phyloP scores from a whole-genome alignment of 2,113 vertebrate genomes.

The Ophthalmolycus amberensis region DNA sequence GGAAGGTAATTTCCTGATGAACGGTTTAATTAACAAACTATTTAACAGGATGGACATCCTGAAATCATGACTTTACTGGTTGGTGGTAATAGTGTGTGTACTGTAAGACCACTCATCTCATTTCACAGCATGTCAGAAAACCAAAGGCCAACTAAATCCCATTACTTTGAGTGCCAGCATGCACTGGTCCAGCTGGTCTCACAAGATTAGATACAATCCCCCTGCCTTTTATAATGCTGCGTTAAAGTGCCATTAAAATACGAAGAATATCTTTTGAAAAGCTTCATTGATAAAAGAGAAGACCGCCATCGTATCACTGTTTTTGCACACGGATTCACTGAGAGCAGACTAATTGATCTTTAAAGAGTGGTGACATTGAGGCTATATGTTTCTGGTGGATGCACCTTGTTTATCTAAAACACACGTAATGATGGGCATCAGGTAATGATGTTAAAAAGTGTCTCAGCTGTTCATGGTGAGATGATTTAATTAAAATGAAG shows the following conservation, averaged over 20 bases:
- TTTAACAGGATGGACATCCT: slow-evolving; percentile 5
- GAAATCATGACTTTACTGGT: background rate
- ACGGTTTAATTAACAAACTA: slow-evolving; percentile 16
- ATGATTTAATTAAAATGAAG: slow-evolving; percentile 16
- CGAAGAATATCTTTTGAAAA: background rate
- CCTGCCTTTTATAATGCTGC: slow-evolving; percentile 19
- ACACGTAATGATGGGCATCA: background rate
- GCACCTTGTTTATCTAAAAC: background rate
- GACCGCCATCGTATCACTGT: background rate
- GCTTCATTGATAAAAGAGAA: background rate
- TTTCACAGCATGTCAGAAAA: slow-evolving; percentile 37
- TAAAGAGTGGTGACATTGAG: background rate
- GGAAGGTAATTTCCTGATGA: slow-evolving; percentile 7
- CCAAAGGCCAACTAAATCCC: slow-evolving; percentile 48
- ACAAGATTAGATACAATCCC: slow-evolving; percentile 51
- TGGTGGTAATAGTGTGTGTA: background rate
- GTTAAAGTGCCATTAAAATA: background rate
- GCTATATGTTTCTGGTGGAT: background rate
- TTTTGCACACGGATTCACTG: background rate
- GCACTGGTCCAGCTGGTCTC: slow-evolving; percentile 43
- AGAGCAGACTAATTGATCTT: slow-evolving; percentile 6
- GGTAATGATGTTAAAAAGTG: background rate
- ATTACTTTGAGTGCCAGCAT: slow-evolving; percentile 38
- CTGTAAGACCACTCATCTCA: slow-evolving; percentile 19
- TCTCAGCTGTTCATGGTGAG: background rate